A percentile compares a stretch with the other conserved stretches of the same genome.
phyloP scores from a whole-genome alignment of 2,888 invertebrate species.

The Boloria euphrosyne region DNA sequence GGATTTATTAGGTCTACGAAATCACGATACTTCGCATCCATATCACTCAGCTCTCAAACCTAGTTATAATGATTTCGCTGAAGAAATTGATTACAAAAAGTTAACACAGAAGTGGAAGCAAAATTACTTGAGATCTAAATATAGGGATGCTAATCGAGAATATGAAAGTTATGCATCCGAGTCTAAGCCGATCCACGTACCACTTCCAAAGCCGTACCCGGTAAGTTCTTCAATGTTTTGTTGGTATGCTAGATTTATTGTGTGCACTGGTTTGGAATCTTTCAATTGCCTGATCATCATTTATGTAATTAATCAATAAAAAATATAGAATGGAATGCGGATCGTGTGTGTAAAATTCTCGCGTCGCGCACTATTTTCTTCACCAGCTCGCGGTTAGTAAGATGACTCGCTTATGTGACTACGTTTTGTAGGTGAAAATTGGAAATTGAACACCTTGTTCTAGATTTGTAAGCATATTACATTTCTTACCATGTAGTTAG shows the following conservation, averaged over 20 bases:
- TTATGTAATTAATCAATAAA: conserved; percentile 62
- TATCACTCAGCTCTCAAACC: conserved; percentile 64
- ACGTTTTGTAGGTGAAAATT: conserved; percentile 64
- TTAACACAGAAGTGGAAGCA: conserved; percentile 73
- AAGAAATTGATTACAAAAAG: conserved; percentile 66
- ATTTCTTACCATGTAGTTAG: conserved; percentile 10
- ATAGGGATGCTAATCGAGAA: conserved; percentile 60
- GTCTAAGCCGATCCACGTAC: conserved; percentile 64
- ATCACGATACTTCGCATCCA: conserved; percentile 68
- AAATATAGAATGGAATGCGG: conserved; percentile 73
- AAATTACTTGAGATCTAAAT: conserved; percentile 70
- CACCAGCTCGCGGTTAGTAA: conserved; percentile 63
- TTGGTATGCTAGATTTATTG: conserved; percentile 36
- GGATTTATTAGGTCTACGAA: conserved; percentile 71
- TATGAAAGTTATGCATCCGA: conserved; percentile 69
- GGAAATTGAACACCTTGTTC: conserved; percentile 50
- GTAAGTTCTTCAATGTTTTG: conserved; percentile 54
- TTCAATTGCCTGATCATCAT: conserved; percentile 42
- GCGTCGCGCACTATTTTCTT: conserved; percentile 79
- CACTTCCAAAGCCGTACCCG: conserved; percentile 71
- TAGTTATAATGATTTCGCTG: conserved; percentile 51
- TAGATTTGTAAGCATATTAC: conserved; percentile 24
- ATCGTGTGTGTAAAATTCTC: conserved; percentile 67
- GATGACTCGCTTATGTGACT: conserved; percentile 64
- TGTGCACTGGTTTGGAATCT: conserved; percentile 42